Evolutionary conservation across 2,888 invertebrate species (phyloP).

Genomic region (Hedya salicella): DNA sequence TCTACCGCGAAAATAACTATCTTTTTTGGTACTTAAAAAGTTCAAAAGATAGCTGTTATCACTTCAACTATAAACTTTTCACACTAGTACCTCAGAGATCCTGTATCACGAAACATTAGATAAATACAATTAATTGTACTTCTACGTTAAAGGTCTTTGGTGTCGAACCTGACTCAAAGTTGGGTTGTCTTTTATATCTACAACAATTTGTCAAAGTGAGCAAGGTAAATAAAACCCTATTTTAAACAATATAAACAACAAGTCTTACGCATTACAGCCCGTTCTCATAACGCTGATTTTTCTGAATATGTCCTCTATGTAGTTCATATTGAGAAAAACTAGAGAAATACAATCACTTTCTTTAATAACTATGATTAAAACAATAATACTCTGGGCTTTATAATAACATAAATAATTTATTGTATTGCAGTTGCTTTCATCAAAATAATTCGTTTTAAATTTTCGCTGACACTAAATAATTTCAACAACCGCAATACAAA

Average conservation of each 20-base stretch:
- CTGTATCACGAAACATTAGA: constrained; percentile 32
- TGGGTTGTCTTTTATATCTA: constrained; percentile 44
- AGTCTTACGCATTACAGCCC: constrained; percentile 75
- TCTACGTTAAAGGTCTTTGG: constrained; percentile 70
- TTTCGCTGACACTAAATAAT: constrained; percentile 17
- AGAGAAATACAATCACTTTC: constrained; percentile 18
- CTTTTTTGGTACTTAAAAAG: neutral
- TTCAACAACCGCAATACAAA: constrained; percentile 32
- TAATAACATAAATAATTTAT: constrained; percentile 30
- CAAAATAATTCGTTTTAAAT: constrained; percentile 26
- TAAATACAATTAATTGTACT: constrained; percentile 55
- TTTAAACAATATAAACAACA: constrained; percentile 59
- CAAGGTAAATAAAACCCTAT: constrained; percentile 51
- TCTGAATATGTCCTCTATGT: constrained; percentile 35
- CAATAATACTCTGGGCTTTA: constrained; percentile 50
- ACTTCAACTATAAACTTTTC: constrained; percentile 5
- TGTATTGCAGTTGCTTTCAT: constrained; percentile 10
- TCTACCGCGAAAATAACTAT: constrained; percentile 4
- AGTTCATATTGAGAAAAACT: constrained; percentile 26
- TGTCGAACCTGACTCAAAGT: constrained; percentile 65
- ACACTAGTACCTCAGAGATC: constrained; percentile 35
- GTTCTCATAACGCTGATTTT: constrained; percentile 55
- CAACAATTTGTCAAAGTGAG: constrained; percentile 50
- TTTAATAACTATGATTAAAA: constrained; percentile 39
- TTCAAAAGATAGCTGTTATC: neutral